A percentile compares a stretch with the other conserved stretches of the same genome.
These are phyloP conservation scores for Melanargia galathea DNA, from an alignment of 2,888 invertebrate species.

Conservation along the genomic window DNA sequence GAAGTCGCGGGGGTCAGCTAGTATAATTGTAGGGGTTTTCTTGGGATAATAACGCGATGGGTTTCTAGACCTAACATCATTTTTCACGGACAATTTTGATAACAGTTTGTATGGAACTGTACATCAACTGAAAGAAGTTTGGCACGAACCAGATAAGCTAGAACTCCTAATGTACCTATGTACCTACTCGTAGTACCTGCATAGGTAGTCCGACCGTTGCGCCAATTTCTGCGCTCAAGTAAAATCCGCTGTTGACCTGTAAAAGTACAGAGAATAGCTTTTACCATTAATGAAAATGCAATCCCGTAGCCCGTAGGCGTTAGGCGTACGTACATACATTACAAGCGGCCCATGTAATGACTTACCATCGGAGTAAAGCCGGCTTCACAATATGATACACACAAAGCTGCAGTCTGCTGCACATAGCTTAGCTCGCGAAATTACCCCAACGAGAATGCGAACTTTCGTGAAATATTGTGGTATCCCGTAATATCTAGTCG, in stretches of 20 bases:
- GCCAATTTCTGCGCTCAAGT: constrained; percentile 3
- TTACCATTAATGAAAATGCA: constrained; percentile 30
- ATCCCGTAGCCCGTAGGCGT: constrained; percentile 30
- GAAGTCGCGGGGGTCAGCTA: too few species aligned
- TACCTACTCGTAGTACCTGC: background rate
- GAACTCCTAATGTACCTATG: too few species aligned
- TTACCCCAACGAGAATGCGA: background rate
- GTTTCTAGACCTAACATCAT: too few species aligned
- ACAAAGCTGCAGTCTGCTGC: too few species aligned
- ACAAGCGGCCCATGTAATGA: constrained; percentile 27
- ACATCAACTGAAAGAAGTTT: too few species aligned
- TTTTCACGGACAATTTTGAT: too few species aligned
- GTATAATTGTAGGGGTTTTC: too few species aligned
- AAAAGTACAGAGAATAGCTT: constrained; percentile 25
- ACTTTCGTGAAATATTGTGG: background rate
- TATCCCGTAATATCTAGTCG: background rate
- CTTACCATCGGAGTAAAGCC: constrained; percentile 23
- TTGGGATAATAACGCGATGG: too few species aligned
- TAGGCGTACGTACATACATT: constrained; percentile 26
- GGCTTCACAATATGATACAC: background rate
- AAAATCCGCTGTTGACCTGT: constrained; percentile 15
- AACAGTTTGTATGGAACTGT: too few species aligned
- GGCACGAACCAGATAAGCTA: background rate
- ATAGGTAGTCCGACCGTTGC: background rate
- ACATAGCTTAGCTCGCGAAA: too few species aligned